These are phyloP conservation scores for Beris morrisii DNA, from an alignment of 2,888 invertebrate species.

Conservation along the genomic window DNA sequence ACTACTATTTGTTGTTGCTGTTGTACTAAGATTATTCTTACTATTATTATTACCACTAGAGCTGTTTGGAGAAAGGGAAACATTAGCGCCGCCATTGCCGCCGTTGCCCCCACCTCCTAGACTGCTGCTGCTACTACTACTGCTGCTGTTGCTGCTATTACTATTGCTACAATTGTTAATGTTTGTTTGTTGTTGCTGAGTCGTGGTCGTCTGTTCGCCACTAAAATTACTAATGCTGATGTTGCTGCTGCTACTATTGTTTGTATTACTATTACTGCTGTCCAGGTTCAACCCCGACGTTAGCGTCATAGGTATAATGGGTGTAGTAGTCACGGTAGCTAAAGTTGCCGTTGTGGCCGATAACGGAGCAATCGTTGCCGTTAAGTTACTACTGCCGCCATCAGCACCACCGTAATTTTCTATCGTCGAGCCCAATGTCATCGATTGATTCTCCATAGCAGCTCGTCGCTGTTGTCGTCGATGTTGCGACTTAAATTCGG, in stretches of 20 bases:
- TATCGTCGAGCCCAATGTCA: constrained; percentile 4
- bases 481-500: constrained; percentile 45
- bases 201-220: constrained; percentile 21
- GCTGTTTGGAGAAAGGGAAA: neutral
- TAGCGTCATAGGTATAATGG: neutral
- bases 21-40: constrained; percentile 31
- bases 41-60: constrained; percentile 23
- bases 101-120: constrained; percentile 6
- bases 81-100: neutral
- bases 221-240: constrained; percentile 6
- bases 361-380: constrained; percentile 40
- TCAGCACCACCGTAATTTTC: constrained; percentile 11
- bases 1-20: constrained; percentile 40
- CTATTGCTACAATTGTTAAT: constrained; percentile 32
- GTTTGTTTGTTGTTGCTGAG: constrained; percentile 43
- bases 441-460: constrained; percentile 21
- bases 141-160: constrained; percentile 47
- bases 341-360: neutral
- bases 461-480: neutral
- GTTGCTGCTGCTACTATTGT: constrained; percentile 23
- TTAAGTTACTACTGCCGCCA: constrained; percentile 34
- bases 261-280: constrained; percentile 37
- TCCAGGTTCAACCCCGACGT: constrained; percentile 35
- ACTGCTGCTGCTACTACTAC: constrained; percentile 30
- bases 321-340: constrained; percentile 18